A percentile compares a stretch with the other conserved stretches of the same genome.
phyloP scores from a whole-genome alignment of 2,888 invertebrate species.

The Cremastinae sp. region DNA sequence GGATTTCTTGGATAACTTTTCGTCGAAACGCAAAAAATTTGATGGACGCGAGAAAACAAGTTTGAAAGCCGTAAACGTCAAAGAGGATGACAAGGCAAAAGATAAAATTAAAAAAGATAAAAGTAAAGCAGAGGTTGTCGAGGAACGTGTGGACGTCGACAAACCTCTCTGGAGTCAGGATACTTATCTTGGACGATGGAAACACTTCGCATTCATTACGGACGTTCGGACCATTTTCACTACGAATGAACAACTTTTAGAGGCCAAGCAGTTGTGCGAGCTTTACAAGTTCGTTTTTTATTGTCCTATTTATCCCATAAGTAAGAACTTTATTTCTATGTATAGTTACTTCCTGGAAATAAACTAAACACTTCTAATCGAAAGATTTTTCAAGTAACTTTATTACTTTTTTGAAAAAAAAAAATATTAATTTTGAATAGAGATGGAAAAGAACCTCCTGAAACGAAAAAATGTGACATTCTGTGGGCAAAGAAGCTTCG shows the following conservation, averaged over 20 bases:
- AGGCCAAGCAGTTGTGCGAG: slow-evolving; percentile 66
- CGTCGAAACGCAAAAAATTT: slow-evolving; percentile 30
- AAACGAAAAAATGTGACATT: slow-evolving; percentile 55
- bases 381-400: no score
- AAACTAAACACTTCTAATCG: no score
- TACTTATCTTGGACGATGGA: slow-evolving; percentile 66
- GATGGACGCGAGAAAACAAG: background rate
- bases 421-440: slow-evolving; percentile 33
- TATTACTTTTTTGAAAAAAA: no score
- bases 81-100: background rate
- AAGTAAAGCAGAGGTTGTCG: background rate
- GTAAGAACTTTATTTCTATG: no score
- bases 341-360: no score
- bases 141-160: slow-evolving; percentile 63
- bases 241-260: slow-evolving; percentile 47
- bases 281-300: slow-evolving; percentile 63
- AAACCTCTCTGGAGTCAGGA: slow-evolving; percentile 66
- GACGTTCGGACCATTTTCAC: slow-evolving; percentile 64
- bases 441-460: slow-evolving; percentile 54
- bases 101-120: background rate
- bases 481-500: slow-evolving; percentile 66
- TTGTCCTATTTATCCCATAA: no score
- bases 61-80: background rate
- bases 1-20: slow-evolving; percentile 20
- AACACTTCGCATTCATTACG: slow-evolving; percentile 64